Evolutionary conservation across 2,113 vertebrate genomes (phyloP).

Genomic region (Cygnus atratus): DNA sequence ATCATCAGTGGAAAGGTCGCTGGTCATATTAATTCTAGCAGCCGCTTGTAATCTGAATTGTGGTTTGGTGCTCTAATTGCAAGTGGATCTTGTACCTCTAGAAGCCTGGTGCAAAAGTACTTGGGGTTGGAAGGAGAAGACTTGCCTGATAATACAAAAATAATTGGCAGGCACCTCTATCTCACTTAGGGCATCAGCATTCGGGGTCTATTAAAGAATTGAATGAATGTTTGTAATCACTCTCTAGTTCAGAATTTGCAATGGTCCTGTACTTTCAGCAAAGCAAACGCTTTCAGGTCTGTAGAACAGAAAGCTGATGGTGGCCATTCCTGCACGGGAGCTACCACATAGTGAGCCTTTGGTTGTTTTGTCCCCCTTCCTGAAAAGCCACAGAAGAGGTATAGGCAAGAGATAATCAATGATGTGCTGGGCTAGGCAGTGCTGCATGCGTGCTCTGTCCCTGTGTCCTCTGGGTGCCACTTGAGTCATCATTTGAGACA

Average conservation of each 20-base stretch:
- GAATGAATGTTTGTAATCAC: not conserved
- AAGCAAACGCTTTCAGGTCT: fast-evolving
- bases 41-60: not conserved
- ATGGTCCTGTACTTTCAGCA: not conserved
- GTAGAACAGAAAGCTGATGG: not conserved
- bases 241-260: not conserved
- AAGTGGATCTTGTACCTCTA: not conserved
- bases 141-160: not conserved
- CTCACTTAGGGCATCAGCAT: not conserved
- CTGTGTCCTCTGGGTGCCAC: not conserved
- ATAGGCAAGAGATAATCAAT: not conserved
- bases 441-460: not conserved
- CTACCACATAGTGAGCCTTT: fast-evolving
- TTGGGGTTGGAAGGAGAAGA: not conserved
- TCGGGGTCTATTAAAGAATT: not conserved
- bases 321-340: not conserved
- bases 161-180: not conserved
- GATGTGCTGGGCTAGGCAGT: not conserved
- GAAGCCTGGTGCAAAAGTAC: not conserved
- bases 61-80: not conserved
- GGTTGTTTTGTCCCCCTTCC: not conserved
- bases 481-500: not conserved
- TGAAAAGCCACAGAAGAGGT: not conserved
- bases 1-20: not conserved
- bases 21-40: not conserved